A percentile compares a stretch with the other conserved stretches of the same genome.
Conservation (phyloP, 2,888 invertebrate genomes). For the Imbricaverruca yamaguchii region DNA sequence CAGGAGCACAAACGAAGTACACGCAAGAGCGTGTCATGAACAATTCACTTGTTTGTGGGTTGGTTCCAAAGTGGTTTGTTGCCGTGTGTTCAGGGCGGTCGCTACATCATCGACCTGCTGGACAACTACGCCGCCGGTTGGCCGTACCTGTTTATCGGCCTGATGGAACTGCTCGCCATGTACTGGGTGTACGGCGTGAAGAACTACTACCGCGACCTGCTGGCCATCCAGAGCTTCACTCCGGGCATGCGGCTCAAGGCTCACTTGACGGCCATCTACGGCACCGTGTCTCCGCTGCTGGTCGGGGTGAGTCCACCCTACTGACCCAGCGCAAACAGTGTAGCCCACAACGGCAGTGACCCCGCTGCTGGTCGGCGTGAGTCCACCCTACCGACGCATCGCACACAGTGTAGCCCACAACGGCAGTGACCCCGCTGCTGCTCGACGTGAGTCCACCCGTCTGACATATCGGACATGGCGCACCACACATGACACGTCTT, state of each 20-base stretch:
- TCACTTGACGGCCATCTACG: constrained; percentile 55
- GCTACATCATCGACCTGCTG: constrained; percentile 89
- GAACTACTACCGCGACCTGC: constrained; percentile 42
- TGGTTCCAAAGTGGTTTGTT: too few species aligned
- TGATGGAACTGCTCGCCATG: constrained; percentile 51
- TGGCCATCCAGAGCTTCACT: constrained; percentile 38
- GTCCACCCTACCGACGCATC: not conserved
- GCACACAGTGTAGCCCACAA: not conserved
- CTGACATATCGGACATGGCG: not conserved
- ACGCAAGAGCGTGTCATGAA: too few species aligned
- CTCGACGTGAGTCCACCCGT: not conserved
- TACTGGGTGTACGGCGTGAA: constrained; percentile 48
- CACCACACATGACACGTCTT: too few species aligned
- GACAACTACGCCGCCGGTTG: constrained; percentile 95
- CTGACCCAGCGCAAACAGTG: not conserved
- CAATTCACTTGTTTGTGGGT: too few species aligned
- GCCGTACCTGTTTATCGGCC: constrained; percentile 61
- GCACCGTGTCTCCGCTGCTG: constrained; percentile 42
- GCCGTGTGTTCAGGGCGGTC: constrained; percentile 40
- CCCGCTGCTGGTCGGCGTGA: not conserved
- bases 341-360: not conserved
- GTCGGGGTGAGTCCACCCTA: not conserved
- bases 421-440: not conserved
- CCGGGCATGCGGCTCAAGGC: constrained; percentile 41
- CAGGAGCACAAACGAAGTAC: too few species aligned